Evolutionary conservation across 2,888 invertebrate genomes (phyloP), one percentile per base, ranked within the genome.

Genomic region (Bugulina stolonifera): DNA sequence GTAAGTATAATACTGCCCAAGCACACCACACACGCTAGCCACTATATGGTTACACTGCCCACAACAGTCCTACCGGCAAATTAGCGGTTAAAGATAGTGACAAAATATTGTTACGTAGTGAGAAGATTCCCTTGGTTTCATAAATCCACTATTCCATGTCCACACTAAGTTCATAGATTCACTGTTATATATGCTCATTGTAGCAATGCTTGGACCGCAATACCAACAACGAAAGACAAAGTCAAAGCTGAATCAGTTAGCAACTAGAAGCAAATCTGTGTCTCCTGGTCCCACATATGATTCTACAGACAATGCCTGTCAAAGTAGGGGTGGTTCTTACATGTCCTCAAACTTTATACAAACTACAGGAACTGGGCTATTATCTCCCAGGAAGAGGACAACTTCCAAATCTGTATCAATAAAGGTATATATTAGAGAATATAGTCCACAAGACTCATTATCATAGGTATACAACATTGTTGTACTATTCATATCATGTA

Each of bases 201-300:
- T 77, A 82, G 82, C 80, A 3, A 82, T 82, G 82, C 72, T 82
- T 32, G 82, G 81, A n/a, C 73, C 79, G 1, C 75, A 79, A 35
- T 78, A 77, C 23, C 77, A 78, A 72, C 82, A 82, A 74, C 76
- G 80, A 69, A 78, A 78, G 71, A 74, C 79, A 27, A 76, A 75
- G 55, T 64, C 54, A 3, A 70, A 43, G 27, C 71, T 57, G 10
- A 10, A 43, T 43, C 5, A 43, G 18, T 18, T 5, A 43, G 18
- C 5, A 10, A 43, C 5, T 43, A 43, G 43, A 43, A 43, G 43
- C 18, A 43, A 43, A 43, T 43, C 43, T 18, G 18, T 18, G 10
- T 43, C 43, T 18, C 43, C 43, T 10, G 18, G 43, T 10, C 43
- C 18, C 5, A 18, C 5, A 18, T 18, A 43, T 43, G 43, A 18